Conservation (phyloP, 2,888 invertebrate species). For the Sipunculus nudus region DNA sequence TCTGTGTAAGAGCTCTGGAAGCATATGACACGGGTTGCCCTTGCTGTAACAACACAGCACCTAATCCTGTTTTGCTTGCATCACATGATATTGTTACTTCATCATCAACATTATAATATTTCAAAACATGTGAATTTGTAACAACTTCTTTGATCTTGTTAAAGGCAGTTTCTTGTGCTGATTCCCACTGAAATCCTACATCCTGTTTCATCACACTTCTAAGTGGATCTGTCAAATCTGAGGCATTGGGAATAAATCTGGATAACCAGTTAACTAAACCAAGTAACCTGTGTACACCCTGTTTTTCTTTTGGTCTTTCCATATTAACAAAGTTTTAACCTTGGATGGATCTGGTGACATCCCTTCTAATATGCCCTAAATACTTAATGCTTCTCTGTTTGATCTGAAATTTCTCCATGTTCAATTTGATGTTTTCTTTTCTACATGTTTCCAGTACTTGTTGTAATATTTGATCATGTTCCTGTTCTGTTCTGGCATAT, state of each 20-base stretch:
- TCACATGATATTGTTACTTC: constrained; percentile 36
- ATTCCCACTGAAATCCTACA: constrained; percentile 28
- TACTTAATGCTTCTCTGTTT: constrained; percentile 5
- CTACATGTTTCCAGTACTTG: constrained; percentile 1
- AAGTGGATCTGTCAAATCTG: constrained; percentile 35
- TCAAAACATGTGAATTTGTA: constrained; percentile 31
- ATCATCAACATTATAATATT: constrained; percentile 32
- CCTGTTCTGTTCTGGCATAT: neutral
- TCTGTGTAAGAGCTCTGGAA: constrained; percentile 31
- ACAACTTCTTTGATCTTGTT: constrained; percentile 13
- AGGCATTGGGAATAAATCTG: constrained; percentile 40
- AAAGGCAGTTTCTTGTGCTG: constrained; percentile 34
- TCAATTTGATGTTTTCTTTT: constrained; percentile 5
- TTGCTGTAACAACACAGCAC: constrained; percentile 36
- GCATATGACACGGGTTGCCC: constrained; percentile 34
- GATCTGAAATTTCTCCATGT: constrained; percentile 12
- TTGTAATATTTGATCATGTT: constrained; percentile 1
- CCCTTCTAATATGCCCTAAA: constrained; percentile 7
- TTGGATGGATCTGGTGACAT: constrained; percentile 35
- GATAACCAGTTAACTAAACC: constrained; percentile 39
- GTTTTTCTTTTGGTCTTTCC: constrained; percentile 37
- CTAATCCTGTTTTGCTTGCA: constrained; percentile 36
- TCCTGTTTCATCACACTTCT: constrained; percentile 31
- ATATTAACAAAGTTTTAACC: constrained; percentile 34
- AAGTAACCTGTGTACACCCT: constrained; percentile 35